Conservation (phyloP, 2,113 vertebrate species). For the Xiphophorus hellerii region DNA sequence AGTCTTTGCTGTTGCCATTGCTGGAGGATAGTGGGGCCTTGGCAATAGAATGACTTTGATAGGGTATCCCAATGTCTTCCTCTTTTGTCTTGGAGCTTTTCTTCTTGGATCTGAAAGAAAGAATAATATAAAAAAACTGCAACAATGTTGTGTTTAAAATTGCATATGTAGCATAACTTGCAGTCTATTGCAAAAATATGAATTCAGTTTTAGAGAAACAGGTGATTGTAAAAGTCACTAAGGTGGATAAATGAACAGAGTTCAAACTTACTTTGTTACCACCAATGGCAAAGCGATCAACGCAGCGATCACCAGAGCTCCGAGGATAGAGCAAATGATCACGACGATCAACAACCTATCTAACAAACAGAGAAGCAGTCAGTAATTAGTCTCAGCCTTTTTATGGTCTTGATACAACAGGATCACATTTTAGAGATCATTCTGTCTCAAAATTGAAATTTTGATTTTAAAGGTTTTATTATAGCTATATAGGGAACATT, state of each 20-base stretch:
- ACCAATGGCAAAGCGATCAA: slow-evolving; percentile 47
- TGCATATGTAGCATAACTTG: not conserved
- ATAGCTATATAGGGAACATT: no score
- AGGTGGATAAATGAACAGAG: not conserved
- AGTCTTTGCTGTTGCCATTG: not conserved
- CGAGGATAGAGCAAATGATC: slow-evolving; percentile 62
- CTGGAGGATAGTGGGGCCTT: slow-evolving; percentile 11
- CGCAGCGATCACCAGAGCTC: slow-evolving; percentile 60
- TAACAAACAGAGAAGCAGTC: slow-evolving; percentile 28
- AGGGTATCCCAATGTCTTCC: not conserved
- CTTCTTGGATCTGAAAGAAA: slow-evolving; percentile 45
- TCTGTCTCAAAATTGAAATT: not conserved
- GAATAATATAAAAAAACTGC: not conserved
- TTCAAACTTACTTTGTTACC: slow-evolving; percentile 50
- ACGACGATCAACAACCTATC: slow-evolving; percentile 62
- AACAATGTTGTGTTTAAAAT: not conserved
- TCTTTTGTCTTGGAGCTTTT: slow-evolving; percentile 27
- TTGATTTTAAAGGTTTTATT: not conserved
- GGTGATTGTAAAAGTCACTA: not conserved
- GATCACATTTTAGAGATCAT: not conserved
- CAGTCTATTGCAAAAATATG: no score
- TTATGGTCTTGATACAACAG: no score
- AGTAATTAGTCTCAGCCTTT: not conserved
- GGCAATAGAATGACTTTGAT: slow-evolving; percentile 1
- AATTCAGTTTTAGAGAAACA: not conserved